Evolutionary conservation across 2,888 invertebrate genomes (phyloP), one percentile per base, ranked within the genome.

Genomic region (Nemotelus pantherinus): DNA sequence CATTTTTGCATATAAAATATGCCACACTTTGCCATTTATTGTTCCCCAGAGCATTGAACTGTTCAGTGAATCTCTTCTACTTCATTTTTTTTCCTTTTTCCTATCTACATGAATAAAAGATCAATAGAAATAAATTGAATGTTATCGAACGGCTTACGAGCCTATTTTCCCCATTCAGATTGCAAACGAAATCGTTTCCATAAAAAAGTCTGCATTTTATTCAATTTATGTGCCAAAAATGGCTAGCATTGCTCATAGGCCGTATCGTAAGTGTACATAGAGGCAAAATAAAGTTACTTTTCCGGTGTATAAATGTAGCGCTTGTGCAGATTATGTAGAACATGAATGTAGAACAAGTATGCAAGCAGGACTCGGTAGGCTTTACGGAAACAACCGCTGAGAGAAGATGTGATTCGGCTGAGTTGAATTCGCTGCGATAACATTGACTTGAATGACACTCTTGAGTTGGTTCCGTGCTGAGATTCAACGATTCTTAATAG

Each of bases 121-220:
- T 48, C 67, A 68, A 70, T 70, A 55, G 25, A 53, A 43, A 6
- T 4, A 9, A 53, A 70, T 70, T 70, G 70, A 70, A 70, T 43
- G 43, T 41, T 70, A 70, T 70, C 55, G 10, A 53, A 55, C 25
- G 43, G 43, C 5, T 43, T 55, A 55, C 6, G 55, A 10, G 41
- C 47, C 39, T 25, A 70, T 67, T 67, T 53, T 50, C 39, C 43
- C 43, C 53, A 44, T 53, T 10, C 43, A 55, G 6, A 53, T 43
- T 3, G 55, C 43, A 47, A 55, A 45, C 55, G 44, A 39, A 55
- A 70, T 10, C 55, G 25, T 41, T 41, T 50, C n/a, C 60, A 25
- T 6, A 48, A 60, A 41, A 7, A 48, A 3, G 6, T 39, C 39
- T 70, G 55, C 43, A 39, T 44, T 53, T 41, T 55, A 43, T 53